Evolutionary conservation across 2,113 vertebrate genomes (phyloP), one percentile per base, ranked within the genome.

Genomic region (Parus major): DNA sequence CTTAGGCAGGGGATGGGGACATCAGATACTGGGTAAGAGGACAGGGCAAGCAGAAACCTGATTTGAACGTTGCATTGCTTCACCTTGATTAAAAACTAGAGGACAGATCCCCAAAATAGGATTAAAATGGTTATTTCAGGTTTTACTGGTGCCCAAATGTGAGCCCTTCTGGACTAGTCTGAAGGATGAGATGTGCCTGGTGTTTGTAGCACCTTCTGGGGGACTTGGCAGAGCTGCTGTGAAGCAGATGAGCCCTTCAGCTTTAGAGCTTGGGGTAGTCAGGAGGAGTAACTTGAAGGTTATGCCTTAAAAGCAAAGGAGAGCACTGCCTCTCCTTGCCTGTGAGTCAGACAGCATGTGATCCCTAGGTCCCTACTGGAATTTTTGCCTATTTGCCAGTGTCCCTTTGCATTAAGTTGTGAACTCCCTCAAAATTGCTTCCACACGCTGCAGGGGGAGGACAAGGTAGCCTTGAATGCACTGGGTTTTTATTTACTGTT

Each of bases 381-480:
- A 68, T 56, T 93, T 82, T 82, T 57, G 36, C 61, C 47, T 84
- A 4, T 93, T 80, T 90, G 29, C 50, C 53, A 33, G 61, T 46
- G 33, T 89, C 49, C 35, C 57, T 68, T 41, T 79, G 53, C 50
- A 57, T 66, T 65, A 69, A 80, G 21, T 14, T 69, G 66, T 72
- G 69, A 94, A 76, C 33, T 85, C 70, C n/a, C 20, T 66, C 78
- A 41, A 80, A 90, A 85, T 52, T 25, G 59, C 59, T 90, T 93
- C 75, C 46, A 70, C 3, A 4, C 3, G 0, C 73, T 33, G 59
- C 87, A 72, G 15, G 19, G 72, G 36, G n/a, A 88, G 69, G 24
- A 60, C 22, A 50, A 15, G 0, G 2, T 31, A 88, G 64, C 61
- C 42, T 46, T 10, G n/a, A 49, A 49, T 12, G 19, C 1, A 1